Conservation (phyloP, 1,140 invertebrate species). For the Arctopsyche grandis region DNA sequence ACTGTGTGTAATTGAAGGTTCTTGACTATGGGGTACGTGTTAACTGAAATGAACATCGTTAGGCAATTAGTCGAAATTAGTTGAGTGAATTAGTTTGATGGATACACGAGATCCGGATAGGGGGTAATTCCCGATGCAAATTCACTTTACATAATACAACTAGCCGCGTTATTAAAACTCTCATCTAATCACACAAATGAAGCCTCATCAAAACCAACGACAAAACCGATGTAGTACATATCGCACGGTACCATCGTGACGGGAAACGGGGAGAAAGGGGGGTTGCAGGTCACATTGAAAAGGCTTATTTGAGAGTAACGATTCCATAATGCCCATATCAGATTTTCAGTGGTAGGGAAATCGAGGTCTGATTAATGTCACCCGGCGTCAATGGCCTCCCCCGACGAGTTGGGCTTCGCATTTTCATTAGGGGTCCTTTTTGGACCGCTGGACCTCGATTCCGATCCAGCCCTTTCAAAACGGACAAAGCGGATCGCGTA, state of each 20-base stretch:
- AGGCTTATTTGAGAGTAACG: no score
- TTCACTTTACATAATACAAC: neutral
- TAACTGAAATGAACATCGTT: conserved; percentile 48
- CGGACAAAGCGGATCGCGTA: neutral
- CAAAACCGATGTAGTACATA: no score
- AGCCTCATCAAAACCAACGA: no score
- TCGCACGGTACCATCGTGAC: no score
- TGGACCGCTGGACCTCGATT: neutral
- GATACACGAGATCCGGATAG: conserved; percentile 26
- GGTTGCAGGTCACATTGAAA: no score
- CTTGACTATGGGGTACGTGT: conserved; percentile 8
- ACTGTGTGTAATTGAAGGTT: conserved; percentile 1
- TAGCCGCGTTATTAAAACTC: no score
- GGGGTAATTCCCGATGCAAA: conserved; percentile 15
- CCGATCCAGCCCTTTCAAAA: neutral
- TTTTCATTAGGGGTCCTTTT: neutral
- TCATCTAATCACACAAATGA: no score
- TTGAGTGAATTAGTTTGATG: conserved; percentile 53
- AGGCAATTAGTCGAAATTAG: conserved; percentile 51
- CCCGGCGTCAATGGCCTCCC: conserved; percentile 6
- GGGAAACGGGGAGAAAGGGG: no score
- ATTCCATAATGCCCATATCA: conserved; percentile 14
- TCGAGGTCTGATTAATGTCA: conserved; percentile 16
- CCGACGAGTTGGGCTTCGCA: conserved; percentile 4
- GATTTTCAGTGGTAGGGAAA: conserved; percentile 11